Evolutionary conservation across 2,113 vertebrate genomes (phyloP).

Genomic region (Sapajus apella): DNA sequence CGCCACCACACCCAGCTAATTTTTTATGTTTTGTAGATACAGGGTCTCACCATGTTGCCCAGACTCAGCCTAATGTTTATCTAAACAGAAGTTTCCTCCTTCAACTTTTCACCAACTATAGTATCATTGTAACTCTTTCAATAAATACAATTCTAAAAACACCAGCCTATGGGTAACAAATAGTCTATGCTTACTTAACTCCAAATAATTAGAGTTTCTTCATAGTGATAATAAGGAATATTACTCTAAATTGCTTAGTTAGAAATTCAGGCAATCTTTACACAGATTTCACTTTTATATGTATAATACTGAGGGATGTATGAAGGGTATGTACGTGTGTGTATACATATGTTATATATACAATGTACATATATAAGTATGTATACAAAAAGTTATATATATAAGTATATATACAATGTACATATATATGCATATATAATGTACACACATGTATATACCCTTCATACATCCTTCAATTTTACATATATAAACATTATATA

Average conservation of each 20-base stretch:
- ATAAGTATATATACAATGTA: too few relatives aligned
- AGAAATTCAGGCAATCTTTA: slow-evolving; percentile 3
- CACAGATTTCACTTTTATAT: background rate
- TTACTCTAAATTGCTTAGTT: slow-evolving; percentile 42
- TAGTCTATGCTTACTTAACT: slow-evolving; percentile 60
- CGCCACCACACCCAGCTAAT: too few relatives aligned
- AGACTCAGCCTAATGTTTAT: background rate
- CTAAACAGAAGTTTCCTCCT: background rate
- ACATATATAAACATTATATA: background rate
- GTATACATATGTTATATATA: background rate
- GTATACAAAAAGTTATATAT: too few relatives aligned
- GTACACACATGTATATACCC: background rate
- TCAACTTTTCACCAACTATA: slow-evolving; percentile 7
- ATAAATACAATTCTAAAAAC: background rate
- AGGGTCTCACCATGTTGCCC: too few relatives aligned
- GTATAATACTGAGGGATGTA: background rate
- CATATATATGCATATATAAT: too few relatives aligned
- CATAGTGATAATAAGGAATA: slow-evolving; percentile 23
- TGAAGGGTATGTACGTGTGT: background rate
- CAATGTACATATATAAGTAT: too few relatives aligned
- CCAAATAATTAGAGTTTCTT: slow-evolving; percentile 14
- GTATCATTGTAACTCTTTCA: slow-evolving; percentile 30
- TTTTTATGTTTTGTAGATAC: too few relatives aligned
- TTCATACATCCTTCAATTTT: background rate
- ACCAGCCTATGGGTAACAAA: background rate